A percentile compares a stretch with the other conserved stretches of the same genome.
These are phyloP conservation scores for Tyto alba DNA, from an alignment of 2,113 vertebrate species.

Conservation along the genomic window DNA sequence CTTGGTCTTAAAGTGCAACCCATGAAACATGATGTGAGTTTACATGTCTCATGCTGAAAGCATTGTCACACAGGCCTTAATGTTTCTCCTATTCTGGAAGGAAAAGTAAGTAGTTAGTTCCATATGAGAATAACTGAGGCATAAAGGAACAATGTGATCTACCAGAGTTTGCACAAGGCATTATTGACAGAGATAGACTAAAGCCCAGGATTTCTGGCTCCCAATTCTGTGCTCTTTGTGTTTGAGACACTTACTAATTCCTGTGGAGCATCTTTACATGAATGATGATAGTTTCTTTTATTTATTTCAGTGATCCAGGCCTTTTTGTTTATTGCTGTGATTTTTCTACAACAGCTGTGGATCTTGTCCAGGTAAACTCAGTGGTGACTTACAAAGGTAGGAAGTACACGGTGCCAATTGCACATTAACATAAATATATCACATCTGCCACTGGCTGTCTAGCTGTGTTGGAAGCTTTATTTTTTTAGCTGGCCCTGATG, in stretches of 20 bases:
- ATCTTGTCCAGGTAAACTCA: constrained; percentile 86
- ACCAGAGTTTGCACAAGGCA: not conserved
- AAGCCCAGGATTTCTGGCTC: not conserved
- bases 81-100: not conserved
- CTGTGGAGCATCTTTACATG: not conserved
- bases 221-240: not conserved
- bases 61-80: not conserved
- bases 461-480: not conserved
- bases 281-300: not conserved
- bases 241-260: not conserved
- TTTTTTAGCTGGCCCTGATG: not conserved
- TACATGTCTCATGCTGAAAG: not conserved
- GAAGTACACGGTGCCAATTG: not conserved
- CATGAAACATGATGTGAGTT: not conserved
- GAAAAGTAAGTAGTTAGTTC: not conserved
- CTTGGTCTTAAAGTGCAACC: not conserved
- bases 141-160: not conserved
- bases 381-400: fast-evolving
- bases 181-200: not conserved
- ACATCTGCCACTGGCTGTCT: not conserved
- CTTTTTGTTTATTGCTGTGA: constrained; percentile 97
- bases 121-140: not conserved
- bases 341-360: constrained; percentile 89
- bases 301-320: constrained; percentile 83
- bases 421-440: not conserved